A percentile compares a stretch with the other conserved stretches of the same genome.
These are phyloP conservation scores for Drosophila atroscutellata DNA, from an alignment of 2,888 invertebrate species.

Conservation along the genomic window DNA sequence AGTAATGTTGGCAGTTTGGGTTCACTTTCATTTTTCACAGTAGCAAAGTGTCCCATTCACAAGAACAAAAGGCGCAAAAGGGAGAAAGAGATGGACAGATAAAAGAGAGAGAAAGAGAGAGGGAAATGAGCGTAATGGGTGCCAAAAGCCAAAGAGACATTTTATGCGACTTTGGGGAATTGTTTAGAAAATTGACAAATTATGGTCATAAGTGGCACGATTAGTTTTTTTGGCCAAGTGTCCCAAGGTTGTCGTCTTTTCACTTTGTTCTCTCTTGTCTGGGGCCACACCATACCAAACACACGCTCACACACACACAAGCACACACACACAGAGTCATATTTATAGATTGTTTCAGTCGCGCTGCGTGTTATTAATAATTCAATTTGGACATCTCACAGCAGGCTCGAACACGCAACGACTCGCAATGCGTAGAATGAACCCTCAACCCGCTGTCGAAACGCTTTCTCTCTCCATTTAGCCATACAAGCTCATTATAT, in stretches of 20 bases:
- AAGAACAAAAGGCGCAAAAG: not conserved
- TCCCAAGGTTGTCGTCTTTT: constrained; percentile 64
- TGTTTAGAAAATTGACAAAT: constrained; percentile 80
- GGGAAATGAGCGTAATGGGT: constrained; percentile 66
- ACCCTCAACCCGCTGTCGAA: not conserved
- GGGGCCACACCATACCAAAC: not conserved
- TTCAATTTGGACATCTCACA: constrained; percentile 66
- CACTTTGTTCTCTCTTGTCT: constrained; percentile 16
- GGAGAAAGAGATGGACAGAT: not conserved
- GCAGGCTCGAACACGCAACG: constrained; percentile 61
- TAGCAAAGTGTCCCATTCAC: constrained; percentile 51
- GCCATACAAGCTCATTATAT: constrained; percentile 60
- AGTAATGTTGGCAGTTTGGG: constrained; percentile 48
- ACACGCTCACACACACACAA: not conserved
- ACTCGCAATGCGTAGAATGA: constrained; percentile 22
- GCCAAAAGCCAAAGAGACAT: constrained; percentile 68
- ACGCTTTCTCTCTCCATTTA: constrained; percentile 3
- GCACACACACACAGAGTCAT: constrained; percentile 7
- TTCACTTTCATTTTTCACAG: constrained; percentile 69
- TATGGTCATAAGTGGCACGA: constrained; percentile 75
- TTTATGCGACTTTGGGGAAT: constrained; percentile 72
- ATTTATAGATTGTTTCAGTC: constrained; percentile 47
- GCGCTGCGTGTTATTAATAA: constrained; percentile 73
- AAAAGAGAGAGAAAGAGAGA: not conserved
- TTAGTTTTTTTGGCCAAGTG: constrained; percentile 62